phyloP scores from a whole-genome alignment of 2,797 vertebrate species.

The Myiothlypis coronata region DNA sequence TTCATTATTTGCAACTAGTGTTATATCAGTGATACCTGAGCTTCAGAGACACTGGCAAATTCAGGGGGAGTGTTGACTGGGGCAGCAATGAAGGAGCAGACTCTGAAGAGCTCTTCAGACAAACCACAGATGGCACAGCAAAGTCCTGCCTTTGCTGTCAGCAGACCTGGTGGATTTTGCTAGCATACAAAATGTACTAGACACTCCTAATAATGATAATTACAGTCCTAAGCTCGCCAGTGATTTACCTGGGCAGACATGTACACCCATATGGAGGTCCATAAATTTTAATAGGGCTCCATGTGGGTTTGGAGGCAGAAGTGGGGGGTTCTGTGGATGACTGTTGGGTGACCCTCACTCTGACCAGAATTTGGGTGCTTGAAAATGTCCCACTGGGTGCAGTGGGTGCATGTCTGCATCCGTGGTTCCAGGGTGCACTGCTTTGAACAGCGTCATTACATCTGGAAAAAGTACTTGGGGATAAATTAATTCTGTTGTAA shows the following conservation, averaged over 20 bases:
- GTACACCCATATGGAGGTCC: background rate
- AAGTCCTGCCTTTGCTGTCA: background rate
- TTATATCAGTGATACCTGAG: background rate
- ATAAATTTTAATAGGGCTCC: slow-evolving; percentile 40
- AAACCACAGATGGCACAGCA: background rate
- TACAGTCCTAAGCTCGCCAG: slow-evolving; percentile 14
- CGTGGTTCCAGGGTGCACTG: background rate
- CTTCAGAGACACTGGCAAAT: background rate
- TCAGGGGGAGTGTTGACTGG: background rate
- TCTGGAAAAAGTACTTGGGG: background rate
- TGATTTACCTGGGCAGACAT: slow-evolving; percentile 47
- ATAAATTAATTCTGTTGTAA: background rate
- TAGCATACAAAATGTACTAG: slow-evolving; percentile 24
- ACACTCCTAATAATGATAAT: slow-evolving; percentile 51
- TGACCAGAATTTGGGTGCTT: background rate
- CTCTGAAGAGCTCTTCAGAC: background rate
- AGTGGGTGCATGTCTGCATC: accelerated
- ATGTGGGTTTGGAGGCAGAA: background rate
- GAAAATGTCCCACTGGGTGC: accelerated
- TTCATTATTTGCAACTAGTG: background rate
- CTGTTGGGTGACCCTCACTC: background rate
- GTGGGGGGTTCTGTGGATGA: background rate
- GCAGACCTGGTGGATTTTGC: background rate
- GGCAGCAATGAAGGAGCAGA: background rate
- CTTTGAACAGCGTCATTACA: accelerated